Conservation (phyloP, 2,888 invertebrate species). For the Chelonus formosanus region DNA sequence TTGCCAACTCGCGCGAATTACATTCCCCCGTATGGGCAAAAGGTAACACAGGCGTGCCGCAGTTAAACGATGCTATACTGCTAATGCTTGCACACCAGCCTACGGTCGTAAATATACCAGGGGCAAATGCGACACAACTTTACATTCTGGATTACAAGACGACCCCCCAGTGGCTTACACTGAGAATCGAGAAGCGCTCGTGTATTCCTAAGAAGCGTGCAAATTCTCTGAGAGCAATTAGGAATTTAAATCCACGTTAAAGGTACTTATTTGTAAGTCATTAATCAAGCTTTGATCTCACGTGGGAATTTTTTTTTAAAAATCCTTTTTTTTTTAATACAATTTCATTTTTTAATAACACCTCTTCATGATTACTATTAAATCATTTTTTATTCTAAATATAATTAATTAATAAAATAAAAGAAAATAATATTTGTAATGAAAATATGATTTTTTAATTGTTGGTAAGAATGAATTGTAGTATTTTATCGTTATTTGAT, state of each 20-base stretch:
- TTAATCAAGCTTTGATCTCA: conserved; percentile 9
- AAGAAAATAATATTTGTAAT: too few species aligned
- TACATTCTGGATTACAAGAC: conserved; percentile 51
- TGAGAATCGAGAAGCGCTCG: conserved; percentile 26
- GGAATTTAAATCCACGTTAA: conserved; percentile 52
- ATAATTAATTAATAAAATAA: too few species aligned
- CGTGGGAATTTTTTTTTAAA: conserved; percentile 19
- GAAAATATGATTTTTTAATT: too few species aligned
- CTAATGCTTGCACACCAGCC: conserved; percentile 30
- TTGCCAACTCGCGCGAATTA: conserved; percentile 35
- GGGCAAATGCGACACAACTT: conserved; percentile 58
- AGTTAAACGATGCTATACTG: conserved; percentile 35
- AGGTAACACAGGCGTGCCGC: conserved; percentile 39
- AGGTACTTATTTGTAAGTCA: conserved; percentile 38
- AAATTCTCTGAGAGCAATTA: conserved; percentile 48
- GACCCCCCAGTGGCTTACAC: conserved; percentile 43
- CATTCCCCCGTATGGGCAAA: conserved; percentile 33
- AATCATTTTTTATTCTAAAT: too few species aligned
- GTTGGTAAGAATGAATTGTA: too few species aligned
- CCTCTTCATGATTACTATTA: too few species aligned
- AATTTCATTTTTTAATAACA: too few species aligned
- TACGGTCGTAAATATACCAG: conserved; percentile 55
- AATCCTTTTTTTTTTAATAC: too few species aligned
- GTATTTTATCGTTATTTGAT: too few species aligned
- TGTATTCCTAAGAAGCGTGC: conserved; percentile 14